phyloP scores from a whole-genome alignment of 1,140 invertebrate genomes.

The Pinna nobilis region DNA sequence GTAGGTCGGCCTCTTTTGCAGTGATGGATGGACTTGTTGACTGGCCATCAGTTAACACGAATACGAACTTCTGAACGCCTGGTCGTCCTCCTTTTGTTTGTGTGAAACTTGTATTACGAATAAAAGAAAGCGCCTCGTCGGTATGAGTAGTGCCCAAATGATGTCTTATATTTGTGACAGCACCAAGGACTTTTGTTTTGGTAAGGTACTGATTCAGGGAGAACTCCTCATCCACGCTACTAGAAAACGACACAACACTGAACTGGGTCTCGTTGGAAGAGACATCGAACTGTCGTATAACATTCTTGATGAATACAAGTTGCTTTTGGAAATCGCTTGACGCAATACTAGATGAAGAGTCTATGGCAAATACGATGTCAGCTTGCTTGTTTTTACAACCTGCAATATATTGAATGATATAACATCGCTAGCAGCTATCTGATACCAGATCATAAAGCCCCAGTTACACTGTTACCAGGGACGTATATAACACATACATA shows the following conservation, averaged over 20 bases:
- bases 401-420: conserved; percentile 2
- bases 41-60: conserved; percentile 62
- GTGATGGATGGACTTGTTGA: conserved; percentile 33
- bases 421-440: no score
- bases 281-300: conserved; percentile 46
- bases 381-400: conserved; percentile 48
- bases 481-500: no score
- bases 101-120: conserved; percentile 40
- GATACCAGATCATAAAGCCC: no score
- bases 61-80: conserved; percentile 47
- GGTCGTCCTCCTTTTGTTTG: conserved; percentile 38
- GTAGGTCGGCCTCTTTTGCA: conserved; percentile 9
- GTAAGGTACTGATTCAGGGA: conserved; percentile 49
- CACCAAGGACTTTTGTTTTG: conserved; percentile 45
- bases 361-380: conserved; percentile 62
- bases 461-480: no score
- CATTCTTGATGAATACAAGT: conserved; percentile 48
- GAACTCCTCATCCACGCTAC: conserved; percentile 45
- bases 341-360: conserved; percentile 59
- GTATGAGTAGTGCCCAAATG: conserved; percentile 50
- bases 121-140: conserved; percentile 46
- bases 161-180: conserved; percentile 43
- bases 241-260: conserved; percentile 52
- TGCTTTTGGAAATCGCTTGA: conserved; percentile 48
- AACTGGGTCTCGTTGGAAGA: conserved; percentile 56